A percentile compares a stretch with the other conserved stretches of the same genome.
Evolutionary conservation across 2,888 invertebrate genomes (phyloP).

Genomic region (Phengaris arion): DNA sequence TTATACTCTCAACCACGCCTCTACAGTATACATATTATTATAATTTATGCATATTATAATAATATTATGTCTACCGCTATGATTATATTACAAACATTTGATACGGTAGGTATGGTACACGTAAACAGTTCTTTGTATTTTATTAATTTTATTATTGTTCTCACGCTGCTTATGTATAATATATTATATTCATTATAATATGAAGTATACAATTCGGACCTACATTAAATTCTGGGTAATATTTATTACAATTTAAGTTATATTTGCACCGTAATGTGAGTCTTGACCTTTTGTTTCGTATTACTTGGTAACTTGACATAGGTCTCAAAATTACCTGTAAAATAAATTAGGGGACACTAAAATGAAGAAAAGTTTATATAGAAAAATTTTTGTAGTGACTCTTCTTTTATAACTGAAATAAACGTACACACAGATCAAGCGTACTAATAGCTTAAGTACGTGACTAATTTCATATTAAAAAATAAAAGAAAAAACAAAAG

Average conservation of each 20-base stretch:
- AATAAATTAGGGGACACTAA: neutral
- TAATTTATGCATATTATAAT: neutral
- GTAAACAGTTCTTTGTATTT: conserved; percentile 23
- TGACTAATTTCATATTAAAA: too few species aligned
- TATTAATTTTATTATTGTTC: conserved; percentile 16
- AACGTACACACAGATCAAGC: too few species aligned
- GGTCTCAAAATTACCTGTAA: neutral
- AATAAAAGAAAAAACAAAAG: too few species aligned
- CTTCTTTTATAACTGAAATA: neutral
- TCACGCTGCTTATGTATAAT: neutral
- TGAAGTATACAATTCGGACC: conserved; percentile 2
- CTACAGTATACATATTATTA: neutral
- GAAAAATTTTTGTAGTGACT: too few species aligned
- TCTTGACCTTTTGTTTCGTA: neutral
- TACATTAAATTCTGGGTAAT: conserved; percentile 20
- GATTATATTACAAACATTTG: conserved; percentile 22
- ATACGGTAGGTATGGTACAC: conserved; percentile 17
- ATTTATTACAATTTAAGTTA: conserved; percentile 10
- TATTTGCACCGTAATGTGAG: conserved; percentile 2
- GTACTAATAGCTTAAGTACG: too few species aligned
- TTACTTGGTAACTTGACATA: conserved; percentile 6
- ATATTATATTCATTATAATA: neutral
- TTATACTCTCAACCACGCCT: neutral
- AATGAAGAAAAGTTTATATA: too few species aligned
- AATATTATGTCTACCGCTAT: conserved; percentile 17